Evolutionary conservation across 2,797 vertebrate genomes (phyloP).

Genomic region (Muraenolepis orangiensis): DNA sequence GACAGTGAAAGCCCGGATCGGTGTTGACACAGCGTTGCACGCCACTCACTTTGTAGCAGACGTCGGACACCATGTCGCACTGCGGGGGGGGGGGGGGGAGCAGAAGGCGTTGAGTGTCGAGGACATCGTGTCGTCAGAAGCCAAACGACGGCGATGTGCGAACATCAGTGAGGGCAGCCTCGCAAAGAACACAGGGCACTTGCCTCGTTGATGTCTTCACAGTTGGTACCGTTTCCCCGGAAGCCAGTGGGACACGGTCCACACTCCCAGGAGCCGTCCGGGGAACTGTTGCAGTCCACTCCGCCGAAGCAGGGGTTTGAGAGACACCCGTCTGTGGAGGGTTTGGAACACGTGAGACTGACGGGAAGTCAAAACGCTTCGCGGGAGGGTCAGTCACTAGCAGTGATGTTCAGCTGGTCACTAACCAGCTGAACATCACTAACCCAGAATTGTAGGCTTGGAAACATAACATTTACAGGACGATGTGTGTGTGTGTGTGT

Average conservation of each 20-base stretch:
- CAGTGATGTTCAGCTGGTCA: too few relatives aligned
- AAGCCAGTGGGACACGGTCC: constrained; percentile 89
- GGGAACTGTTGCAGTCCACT: constrained; percentile 87
- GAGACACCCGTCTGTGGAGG: constrained; percentile 85
- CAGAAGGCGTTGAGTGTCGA: not conserved
- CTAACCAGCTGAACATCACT: not conserved
- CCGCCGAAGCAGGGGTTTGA: constrained; percentile 96
- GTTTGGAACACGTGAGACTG: constrained; percentile 30
- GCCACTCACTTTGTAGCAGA: constrained; percentile 85
- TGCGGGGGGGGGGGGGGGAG: constrained; percentile 44
- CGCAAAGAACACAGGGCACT: not conserved
- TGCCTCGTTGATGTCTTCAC: constrained; percentile 96
- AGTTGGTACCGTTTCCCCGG: constrained; percentile 89
- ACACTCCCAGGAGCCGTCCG: constrained; percentile 95
- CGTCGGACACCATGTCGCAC: constrained; percentile 89
- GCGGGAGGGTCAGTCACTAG: too few relatives aligned
- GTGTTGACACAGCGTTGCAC: constrained; percentile 88
- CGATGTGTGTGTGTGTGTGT: not conserved
- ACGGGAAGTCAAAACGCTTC: constrained; percentile 10
- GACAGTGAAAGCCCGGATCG: constrained; percentile 92
- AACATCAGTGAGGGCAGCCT: not conserved
- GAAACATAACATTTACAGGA: not conserved
- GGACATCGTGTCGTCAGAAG: not conserved
- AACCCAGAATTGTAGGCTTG: not conserved
- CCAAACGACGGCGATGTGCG: not conserved